Base-by-base conservation (phyloP, 2,888 invertebrate species). In the Dolomedes plantarius region DNA sequence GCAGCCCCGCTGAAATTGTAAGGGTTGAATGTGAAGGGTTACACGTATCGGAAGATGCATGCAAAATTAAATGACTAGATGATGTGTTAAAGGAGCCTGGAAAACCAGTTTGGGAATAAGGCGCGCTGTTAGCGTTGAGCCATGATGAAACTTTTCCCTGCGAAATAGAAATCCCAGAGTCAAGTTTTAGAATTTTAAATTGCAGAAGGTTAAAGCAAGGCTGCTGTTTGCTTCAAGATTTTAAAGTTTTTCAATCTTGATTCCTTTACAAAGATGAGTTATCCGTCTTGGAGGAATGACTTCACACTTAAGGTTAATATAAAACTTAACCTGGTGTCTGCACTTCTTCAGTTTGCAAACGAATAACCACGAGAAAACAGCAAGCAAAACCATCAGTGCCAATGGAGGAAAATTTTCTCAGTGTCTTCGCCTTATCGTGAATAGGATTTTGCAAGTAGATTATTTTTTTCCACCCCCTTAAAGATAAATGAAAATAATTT, bases 1-100 rank as follows among this genome's bases (percentile, higher is more conserved):
- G 56, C 56, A 56, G 19, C 19, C 23, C 5, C n/a, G 1, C 56
- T 23, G 23, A 56, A 23, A 56, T 19, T 56, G 16, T 23, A 56
- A 56, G 56, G 56, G 56, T 56, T 56, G 23, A 56, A 56, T 56
- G 23, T 19, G 19, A 56, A 56, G 23, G 56, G 56, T 6, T 56
- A 3, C 56, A 56, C 23, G 23, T 23, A 56, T 11, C 23, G 56
- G 23, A 56, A 56, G 23, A 56, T 56, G 56, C 19, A 23, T 56
- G 56, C 56, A 56, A 23, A 56, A 56, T 56, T 56, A 56, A 56
- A 56, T 56, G 56, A 56, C 56, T 56, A 16, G 19, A 3, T 56
- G 23, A 19, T 23, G 56, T 56, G 56, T 2, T 46, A 23, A 23
- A 56, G 56, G 23, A 23, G 56, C 11, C 11, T 56, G 23, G 56